Evolutionary conservation across 2,888 invertebrate species (phyloP).

Genomic region (Torymus aiolomorphi): DNA sequence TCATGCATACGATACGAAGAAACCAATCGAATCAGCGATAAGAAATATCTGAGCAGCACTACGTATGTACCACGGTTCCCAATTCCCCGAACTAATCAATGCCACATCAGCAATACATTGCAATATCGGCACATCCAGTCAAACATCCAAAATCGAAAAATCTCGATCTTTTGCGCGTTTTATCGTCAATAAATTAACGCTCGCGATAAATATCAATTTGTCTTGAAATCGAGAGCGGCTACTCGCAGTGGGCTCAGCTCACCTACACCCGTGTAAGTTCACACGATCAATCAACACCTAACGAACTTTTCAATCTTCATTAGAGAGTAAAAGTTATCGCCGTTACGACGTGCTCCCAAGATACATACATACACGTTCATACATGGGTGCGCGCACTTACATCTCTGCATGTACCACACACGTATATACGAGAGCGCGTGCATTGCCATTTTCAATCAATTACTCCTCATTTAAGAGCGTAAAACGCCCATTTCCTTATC

Average conservation of each 20-base stretch:
- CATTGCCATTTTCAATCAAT: slow-evolving; percentile 40
- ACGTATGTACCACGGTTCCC: no score
- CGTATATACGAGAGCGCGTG: not conserved
- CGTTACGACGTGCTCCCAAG: not conserved
- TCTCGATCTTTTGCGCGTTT: not conserved
- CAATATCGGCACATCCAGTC: no score
- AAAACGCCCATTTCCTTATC: slow-evolving; percentile 48
- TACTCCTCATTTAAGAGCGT: slow-evolving; percentile 28
- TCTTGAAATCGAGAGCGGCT: slow-evolving; percentile 10
- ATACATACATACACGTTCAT: not conserved
- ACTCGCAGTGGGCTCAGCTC: not conserved
- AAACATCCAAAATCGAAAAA: no score
- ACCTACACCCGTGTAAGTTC: slow-evolving; percentile 5
- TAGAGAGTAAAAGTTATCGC: slow-evolving; percentile 43
- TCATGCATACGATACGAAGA: no score
- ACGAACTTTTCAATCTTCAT: slow-evolving; percentile 50
- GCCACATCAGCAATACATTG: no score
- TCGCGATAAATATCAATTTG: slow-evolving; percentile 36
- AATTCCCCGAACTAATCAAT: no score
- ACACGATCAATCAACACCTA: slow-evolving; percentile 44
- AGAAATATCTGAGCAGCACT: no score
- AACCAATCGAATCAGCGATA: no score
- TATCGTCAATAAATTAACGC: slow-evolving; percentile 18
- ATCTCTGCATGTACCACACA: no score
- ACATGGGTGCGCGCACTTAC: no score